Percentiles rank a stretch among this genome's conserved stretches.
Evolutionary conservation across 2,797 vertebrate species (phyloP).

Genomic region (Capromys pilorides): DNA sequence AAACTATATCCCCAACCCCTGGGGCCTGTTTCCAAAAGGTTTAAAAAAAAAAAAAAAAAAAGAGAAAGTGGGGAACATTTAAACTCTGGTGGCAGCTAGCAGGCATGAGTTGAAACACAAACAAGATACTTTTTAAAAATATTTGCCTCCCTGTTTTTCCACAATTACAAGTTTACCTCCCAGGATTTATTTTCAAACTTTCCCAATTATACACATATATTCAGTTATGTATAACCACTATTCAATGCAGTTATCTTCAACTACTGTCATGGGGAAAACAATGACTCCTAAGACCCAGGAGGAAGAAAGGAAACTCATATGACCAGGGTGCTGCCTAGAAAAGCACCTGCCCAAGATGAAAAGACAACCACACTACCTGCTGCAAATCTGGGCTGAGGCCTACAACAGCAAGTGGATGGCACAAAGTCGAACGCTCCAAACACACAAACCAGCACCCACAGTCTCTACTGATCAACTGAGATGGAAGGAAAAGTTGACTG

Average conservation of each 20-base stretch:
- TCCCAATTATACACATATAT: not conserved
- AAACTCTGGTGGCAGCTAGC: not conserved
- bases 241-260: not conserved
- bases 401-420: not conserved
- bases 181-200: conserved; percentile 6
- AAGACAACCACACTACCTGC: not conserved
- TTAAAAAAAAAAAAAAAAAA: not conserved
- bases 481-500: not conserved
- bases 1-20: too few relatives aligned
- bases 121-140: conserved; percentile 16
- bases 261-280: not conserved
- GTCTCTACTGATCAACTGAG: not conserved
- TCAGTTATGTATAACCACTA: not conserved
- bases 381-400: not conserved
- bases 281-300: not conserved
- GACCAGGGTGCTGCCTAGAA: not conserved
- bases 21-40: too few relatives aligned
- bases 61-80: not conserved
- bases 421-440: not conserved
- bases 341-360: not conserved
- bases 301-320: not conserved
- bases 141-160: not conserved
- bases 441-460: not conserved
- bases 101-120: not conserved
- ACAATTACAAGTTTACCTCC: not conserved